Evolutionary conservation across 2,113 vertebrate genomes (phyloP).

Genomic region (Gymnogyps californianus): DNA sequence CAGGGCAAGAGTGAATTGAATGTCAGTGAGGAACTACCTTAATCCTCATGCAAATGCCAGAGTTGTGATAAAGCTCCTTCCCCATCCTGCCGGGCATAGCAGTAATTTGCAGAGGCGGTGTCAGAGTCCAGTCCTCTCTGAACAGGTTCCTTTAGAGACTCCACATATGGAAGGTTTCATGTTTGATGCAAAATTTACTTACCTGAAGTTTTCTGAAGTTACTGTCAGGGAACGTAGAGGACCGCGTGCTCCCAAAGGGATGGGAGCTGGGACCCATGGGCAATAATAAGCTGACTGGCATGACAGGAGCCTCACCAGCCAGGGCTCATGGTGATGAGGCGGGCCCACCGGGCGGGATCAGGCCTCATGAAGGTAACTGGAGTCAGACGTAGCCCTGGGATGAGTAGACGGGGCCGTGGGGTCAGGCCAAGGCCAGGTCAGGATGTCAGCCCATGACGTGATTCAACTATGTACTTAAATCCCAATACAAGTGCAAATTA

Average conservation of each 20-base stretch:
- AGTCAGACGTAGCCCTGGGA: background rate
- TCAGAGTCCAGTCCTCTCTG: background rate
- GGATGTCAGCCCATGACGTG: background rate
- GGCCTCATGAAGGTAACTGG: background rate
- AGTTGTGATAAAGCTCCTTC: background rate
- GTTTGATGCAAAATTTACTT: background rate
- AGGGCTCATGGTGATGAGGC: background rate
- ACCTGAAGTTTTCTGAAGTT: background rate
- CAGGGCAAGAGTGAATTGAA: background rate
- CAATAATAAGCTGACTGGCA: background rate
- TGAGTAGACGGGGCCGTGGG: background rate
- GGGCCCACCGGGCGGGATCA: background rate
- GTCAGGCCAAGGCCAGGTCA: background rate
- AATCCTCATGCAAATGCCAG: background rate
- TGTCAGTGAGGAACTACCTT: background rate
- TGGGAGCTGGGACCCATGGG: background rate
- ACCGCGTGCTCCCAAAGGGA: background rate
- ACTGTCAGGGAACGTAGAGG: background rate
- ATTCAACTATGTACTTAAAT: background rate
- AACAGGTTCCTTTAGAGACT: background rate
- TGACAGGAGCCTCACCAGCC: background rate
- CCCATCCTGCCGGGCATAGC: background rate
- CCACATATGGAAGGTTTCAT: accelerated
- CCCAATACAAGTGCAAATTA: background rate
- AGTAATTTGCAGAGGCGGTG: background rate